Base-by-base conservation (phyloP, 2,797 vertebrate species). In the Stomatorhinus walkeri region DNA sequence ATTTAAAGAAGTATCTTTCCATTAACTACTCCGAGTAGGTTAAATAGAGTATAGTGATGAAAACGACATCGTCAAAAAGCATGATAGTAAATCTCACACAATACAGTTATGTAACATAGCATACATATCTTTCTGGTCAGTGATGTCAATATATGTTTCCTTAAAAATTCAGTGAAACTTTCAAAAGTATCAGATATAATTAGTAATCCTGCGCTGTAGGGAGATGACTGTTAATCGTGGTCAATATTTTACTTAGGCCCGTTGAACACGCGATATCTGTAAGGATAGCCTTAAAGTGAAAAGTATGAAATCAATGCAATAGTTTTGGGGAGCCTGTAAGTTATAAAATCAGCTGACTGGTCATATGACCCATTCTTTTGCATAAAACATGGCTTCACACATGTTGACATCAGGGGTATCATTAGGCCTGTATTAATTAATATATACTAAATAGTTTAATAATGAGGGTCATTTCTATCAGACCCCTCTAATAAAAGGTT, bases 281-380 rank as follows among this genome's bases (percentile, higher is more conserved):
- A 49, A 48, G 4, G 19, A 12, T 9, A 51, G 22, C 4, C 22
- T 46, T 83, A 9, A 85, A 85, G 8, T 84, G 48, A 85, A 85
- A 85, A 24, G 81, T 22, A 51, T 48, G 43, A 28, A 4, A 48
- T 85, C 19, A 85, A 16, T 22, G 19, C 7, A 85, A n/a, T 49
- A 51, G 46, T 51, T 24, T 51, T 24, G 81, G 81, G 68, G 32
- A 19, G 32, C 68, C 32, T 5, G 68, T 72, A 72, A 5, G 32
- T 72, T 72, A 72, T 72, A 40, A 85, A 43, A 19, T 14, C 89
- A 89, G 68, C 85, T 89, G 89, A 89, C 85, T 54, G 68, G n/a
- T 89, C 89, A 89, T 43, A 56, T 89, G 89, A 24, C 40, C 19
- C 28, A 16, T 28, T 10, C 56, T 4, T 16, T 56, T 89, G 24